These are phyloP conservation scores for Nasonia vitripennis DNA, from an alignment of 1,140 invertebrate genomes.

Conservation along the genomic window DNA sequence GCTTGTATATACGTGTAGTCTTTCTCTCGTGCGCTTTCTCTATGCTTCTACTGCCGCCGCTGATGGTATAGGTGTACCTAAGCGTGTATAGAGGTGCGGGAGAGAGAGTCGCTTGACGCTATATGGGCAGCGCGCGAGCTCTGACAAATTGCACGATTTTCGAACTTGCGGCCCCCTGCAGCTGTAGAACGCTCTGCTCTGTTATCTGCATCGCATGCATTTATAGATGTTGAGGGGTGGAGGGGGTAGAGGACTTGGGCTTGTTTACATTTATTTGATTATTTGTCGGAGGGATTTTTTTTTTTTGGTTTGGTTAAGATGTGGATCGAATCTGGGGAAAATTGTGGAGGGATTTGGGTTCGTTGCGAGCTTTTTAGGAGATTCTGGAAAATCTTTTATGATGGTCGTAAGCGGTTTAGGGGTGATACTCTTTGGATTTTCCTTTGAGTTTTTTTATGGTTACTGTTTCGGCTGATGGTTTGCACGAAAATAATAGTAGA, in stretches of 20 bases:
- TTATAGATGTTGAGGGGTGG: neutral
- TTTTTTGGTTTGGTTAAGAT: neutral
- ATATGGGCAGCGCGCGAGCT: slow-evolving; percentile 9
- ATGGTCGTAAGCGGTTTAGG: no score
- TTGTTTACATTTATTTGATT: slow-evolving; percentile 38
- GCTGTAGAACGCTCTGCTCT: no score
- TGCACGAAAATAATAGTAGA: no score
- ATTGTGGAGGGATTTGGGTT: neutral
- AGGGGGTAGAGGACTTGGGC: neutral
- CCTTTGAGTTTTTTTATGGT: no score
- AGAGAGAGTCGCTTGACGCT: neutral
- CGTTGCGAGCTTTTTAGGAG: neutral
- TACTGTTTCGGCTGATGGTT: no score
- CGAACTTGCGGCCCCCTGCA: slow-evolving; percentile 18
- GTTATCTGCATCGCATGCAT: neutral
- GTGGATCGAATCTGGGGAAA: no score
- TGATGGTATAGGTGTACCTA: neutral
- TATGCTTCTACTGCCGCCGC: neutral
- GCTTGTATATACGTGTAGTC: slow-evolving; percentile 23
- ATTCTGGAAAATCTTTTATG: no score
- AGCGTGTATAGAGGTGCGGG: neutral
- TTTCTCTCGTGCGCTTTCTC: slow-evolving; percentile 36
- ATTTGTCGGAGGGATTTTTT: slow-evolving; percentile 3
- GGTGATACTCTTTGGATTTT: no score
- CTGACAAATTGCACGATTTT: slow-evolving; percentile 52